phyloP scores from a whole-genome alignment of 2,888 invertebrate species.

The Seira musarum region DNA sequence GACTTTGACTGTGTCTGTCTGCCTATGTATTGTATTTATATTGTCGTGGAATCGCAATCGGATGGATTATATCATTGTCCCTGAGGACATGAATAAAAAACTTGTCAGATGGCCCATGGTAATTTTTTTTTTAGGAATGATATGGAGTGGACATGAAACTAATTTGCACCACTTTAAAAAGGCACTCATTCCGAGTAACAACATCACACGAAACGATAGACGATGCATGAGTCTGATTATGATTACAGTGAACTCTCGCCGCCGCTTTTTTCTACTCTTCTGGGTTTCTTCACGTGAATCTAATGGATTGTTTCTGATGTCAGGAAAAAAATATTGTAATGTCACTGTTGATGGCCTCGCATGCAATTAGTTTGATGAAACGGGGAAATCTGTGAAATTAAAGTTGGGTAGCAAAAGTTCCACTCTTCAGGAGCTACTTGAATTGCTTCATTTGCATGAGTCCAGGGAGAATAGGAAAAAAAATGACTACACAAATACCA shows the following conservation, averaged over 20 bases:
- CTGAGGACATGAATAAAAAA: constrained; percentile 45
- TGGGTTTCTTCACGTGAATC: too few relatives aligned
- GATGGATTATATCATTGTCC: constrained; percentile 23
- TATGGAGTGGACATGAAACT: constrained; percentile 57
- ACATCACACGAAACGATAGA: constrained; percentile 53
- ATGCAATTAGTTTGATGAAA: constrained; percentile 50
- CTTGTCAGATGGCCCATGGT: constrained; percentile 53
- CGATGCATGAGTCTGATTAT: constrained; percentile 27
- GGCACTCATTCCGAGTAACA: constrained; percentile 26
- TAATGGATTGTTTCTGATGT: background rate
- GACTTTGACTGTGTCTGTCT: too few relatives aligned
- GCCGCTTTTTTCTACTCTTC: too few relatives aligned
- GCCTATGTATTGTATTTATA: too few relatives aligned
- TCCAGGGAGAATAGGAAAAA: background rate
- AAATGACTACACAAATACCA: too few relatives aligned
- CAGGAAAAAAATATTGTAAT: background rate
- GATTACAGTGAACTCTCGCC: background rate
- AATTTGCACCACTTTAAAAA: constrained; percentile 62
- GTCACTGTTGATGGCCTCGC: background rate
- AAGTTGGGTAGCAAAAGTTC: background rate
- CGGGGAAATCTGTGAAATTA: constrained; percentile 40
- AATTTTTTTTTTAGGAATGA: constrained; percentile 18
- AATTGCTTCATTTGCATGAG: background rate
- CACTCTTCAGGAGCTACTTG: background rate
- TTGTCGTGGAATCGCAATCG: too few relatives aligned